Percentiles rank a stretch among this genome's conserved stretches.
Evolutionary conservation across 1,140 invertebrate genomes (phyloP).

Genomic region (Linepithema humile): DNA sequence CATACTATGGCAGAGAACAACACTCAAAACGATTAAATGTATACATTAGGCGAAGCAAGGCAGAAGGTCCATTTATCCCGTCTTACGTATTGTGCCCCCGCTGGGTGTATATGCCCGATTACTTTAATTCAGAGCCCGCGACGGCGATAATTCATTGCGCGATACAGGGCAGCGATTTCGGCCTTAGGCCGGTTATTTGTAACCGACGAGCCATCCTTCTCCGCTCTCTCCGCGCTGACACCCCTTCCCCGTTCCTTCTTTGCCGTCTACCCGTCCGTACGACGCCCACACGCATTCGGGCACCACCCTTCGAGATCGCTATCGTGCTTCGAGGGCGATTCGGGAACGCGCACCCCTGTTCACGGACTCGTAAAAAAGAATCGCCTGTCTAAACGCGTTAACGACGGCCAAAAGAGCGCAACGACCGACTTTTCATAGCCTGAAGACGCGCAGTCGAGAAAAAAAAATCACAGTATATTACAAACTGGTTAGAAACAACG

Average conservation of each 20-base stretch:
- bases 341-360: not conserved
- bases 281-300: constrained; percentile 61
- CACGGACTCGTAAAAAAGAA: not conserved
- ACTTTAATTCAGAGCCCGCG: constrained; percentile 71
- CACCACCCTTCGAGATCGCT: constrained; percentile 61
- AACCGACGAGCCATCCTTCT: constrained; percentile 54
- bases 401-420: not conserved
- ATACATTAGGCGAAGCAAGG: not conserved
- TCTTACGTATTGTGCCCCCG: constrained; percentile 17
- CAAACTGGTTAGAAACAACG: constrained; percentile 16
- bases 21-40: constrained; percentile 42
- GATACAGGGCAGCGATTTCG: constrained; percentile 61
- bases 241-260: constrained; percentile 27
- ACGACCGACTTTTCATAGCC: constrained; percentile 30
- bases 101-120: constrained; percentile 61
- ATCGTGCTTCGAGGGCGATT: constrained; percentile 51
- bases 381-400: not conserved
- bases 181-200: constrained; percentile 72
- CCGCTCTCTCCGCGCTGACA: constrained; percentile 1
- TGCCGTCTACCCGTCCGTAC: constrained; percentile 17
- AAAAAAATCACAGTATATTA: constrained; percentile 13
- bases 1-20: constrained; percentile 12
- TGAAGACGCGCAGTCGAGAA: not conserved
- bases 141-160: constrained; percentile 72
- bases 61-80: constrained; percentile 48